Base-by-base conservation (phyloP, 2,113 vertebrate genomes). In the Hystrix brachyura region DNA sequence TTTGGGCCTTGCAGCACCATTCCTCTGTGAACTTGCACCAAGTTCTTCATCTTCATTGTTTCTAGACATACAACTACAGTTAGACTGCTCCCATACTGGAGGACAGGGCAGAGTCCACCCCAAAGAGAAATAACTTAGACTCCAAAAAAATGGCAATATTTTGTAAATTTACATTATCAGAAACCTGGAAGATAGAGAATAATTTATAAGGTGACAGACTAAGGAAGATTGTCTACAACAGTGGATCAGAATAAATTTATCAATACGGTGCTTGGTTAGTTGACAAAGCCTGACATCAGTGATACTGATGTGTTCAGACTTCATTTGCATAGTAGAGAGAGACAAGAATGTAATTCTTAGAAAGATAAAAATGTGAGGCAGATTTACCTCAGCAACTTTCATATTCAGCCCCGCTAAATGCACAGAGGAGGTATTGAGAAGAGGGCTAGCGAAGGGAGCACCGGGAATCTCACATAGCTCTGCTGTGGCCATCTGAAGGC, bases 261-360 rank as follows among this genome's bases (percentile, higher is more conserved):
- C 60, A 76, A 5, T 82, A 65, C 53, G 46, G 69, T 96, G 38
- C n/a, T 89, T 82, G 88, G 57, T 92, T 93, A 94, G 88, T 90
- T 62, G 9, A 97, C 55, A 55, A 96, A 96, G 82, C 55, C 18
- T 60, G 25, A 74, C 57, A 13, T 94, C 62, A 86, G 46, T 46
- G 72, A 91, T 72, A 86, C 7, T 96, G 86, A 96, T n/a, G 32
- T 88, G 23, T 32, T 94, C 81, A 78, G 60, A 96, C 27, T 89
- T 88, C 43, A 60, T 15, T 25, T 21, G 59, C 13, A 64, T 38
- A 78, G 79, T 11, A 55, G 43, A 23, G 14, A 86, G 34, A 85
- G 23, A 59, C 86, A 78, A 94, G 14, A 81, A 34, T 34, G 7
- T 67, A 74, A 87, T 51, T 55, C 23, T 78, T 60, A 92, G 84